Percentiles rank a stretch among this genome's conserved stretches.
These are phyloP conservation scores for Cataglyphis hispanica DNA, from an alignment of 1,140 invertebrate species.

Conservation along the genomic window DNA sequence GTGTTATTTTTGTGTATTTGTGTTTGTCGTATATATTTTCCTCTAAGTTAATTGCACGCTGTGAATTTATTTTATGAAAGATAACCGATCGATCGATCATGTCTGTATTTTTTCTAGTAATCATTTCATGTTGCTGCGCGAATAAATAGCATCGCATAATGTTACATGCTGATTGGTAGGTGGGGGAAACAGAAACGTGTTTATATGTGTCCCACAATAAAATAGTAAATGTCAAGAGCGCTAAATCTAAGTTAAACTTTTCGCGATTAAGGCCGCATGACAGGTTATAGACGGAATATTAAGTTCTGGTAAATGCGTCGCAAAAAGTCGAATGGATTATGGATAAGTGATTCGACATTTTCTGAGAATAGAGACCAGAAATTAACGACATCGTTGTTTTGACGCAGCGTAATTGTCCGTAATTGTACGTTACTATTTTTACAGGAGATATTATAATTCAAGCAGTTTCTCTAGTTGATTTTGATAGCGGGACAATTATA, in stretches of 20 bases:
- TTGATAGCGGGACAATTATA: constrained; percentile 2
- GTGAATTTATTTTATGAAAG: constrained; percentile 41
- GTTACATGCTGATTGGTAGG: not conserved
- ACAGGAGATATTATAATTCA: not conserved
- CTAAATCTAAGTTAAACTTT: constrained; percentile 55
- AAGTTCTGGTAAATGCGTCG: constrained; percentile 23
- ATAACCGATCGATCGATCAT: constrained; percentile 45
- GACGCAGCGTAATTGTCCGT: not conserved
- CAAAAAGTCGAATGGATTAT: constrained; percentile 26
- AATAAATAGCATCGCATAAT: constrained; percentile 51
- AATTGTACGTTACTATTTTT: constrained; percentile 20
- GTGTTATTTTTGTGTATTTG: constrained; percentile 12
- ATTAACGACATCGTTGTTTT: constrained; percentile 9
- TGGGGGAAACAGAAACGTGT: constrained; percentile 33
- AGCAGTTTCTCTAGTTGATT: constrained; percentile 12
- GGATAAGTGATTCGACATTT: constrained; percentile 38
- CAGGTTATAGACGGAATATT: constrained; percentile 32
- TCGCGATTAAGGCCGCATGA: constrained; percentile 43
- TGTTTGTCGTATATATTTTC: constrained; percentile 1
- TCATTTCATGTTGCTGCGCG: constrained; percentile 9
- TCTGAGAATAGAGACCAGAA: not conserved
- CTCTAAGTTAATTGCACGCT: constrained; percentile 45
- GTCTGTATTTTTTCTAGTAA: constrained; percentile 25
- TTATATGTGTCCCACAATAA: constrained; percentile 29
- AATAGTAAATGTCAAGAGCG: constrained; percentile 61